A percentile compares a stretch with the other conserved stretches of the same genome.
Conservation (phyloP, 2,797 vertebrate species). For the Pantherophis vulpinus region DNA sequence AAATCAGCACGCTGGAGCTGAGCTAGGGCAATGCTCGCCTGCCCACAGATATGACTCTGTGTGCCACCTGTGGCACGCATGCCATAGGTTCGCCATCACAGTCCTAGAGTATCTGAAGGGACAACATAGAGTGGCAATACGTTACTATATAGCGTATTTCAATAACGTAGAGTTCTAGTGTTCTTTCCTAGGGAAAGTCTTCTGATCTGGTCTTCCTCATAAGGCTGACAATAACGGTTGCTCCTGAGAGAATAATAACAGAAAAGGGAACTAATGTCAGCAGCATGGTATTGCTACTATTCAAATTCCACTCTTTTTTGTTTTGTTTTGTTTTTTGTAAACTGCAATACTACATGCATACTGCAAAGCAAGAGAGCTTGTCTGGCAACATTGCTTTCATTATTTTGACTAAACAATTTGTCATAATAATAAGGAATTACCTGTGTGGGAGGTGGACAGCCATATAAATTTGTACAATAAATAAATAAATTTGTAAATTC, state of each 20-base stretch:
- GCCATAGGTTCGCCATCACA: too few species aligned
- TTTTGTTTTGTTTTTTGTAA: background rate
- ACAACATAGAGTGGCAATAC: background rate
- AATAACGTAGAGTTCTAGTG: background rate
- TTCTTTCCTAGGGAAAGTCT: background rate
- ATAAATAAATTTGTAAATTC: background rate
- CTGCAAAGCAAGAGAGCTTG: background rate
- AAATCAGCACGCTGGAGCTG: too few species aligned
- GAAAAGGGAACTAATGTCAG: background rate
- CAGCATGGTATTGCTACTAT: background rate
- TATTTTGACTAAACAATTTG: background rate
- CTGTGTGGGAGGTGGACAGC: background rate
- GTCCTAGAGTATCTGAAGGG: background rate
- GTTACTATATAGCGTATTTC: background rate
- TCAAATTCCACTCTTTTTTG: background rate
- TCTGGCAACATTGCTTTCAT: background rate
- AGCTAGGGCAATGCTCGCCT: too few species aligned
- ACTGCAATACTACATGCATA: background rate
- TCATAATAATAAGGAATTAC: background rate
- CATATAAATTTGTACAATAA: background rate
- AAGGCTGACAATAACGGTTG: background rate
- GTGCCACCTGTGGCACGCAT: too few species aligned
- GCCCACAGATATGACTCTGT: too few species aligned
- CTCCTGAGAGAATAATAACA: background rate
- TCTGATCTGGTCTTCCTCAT: background rate